Base-by-base conservation (phyloP, 2,888 invertebrate species). In the Dryobotodes eremita region DNA sequence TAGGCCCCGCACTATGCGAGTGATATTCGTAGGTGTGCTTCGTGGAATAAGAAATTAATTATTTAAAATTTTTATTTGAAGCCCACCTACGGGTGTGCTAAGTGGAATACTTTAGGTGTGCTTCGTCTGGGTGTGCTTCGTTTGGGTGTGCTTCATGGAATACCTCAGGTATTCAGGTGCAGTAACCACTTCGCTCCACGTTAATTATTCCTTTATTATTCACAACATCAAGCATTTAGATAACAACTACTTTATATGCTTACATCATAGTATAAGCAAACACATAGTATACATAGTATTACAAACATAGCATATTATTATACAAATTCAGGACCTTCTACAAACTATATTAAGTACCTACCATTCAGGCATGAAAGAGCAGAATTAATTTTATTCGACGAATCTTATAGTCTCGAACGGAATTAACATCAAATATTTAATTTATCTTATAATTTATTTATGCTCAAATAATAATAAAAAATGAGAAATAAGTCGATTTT, bases 161-260 rank as follows among this genome's bases (percentile, higher is more conserved):
- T n/a, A n/a, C n/a, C n/a, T n/a, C 3, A 26, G 2, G 31, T 53
- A 1, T 31, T 75, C 10, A 55, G 66, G 23, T 42, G 36, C 46
- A 15, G 23, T 10, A 46, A 64, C n/a, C 15, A 48, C n/a, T 42
- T 57, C 23, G 23, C 10, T n/a, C n/a, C 31, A n/a, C 3, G 42
- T 61, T 61, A 42, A 77, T 50, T 42, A 77, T 23, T 50, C 26
- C 17, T 68, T 42, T 31, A 77, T 59, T 68, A 78, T 78, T 68
- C 68, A n/a, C 15, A 15, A 31, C 59, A 68, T 77, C 50, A 68
- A 53, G 68, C 8, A 77, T 78, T 53, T 78, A 78, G 79, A 78
- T 78, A 79, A 36, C 17, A 55, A 31, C 55, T 31, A 20, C 13
- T 10, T 42, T 26, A 46, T 26, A 36, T 17, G 23, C 46, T 55